Evolutionary conservation across 1,140 invertebrate species (phyloP).

Genomic region (Hestina assimilis): DNA sequence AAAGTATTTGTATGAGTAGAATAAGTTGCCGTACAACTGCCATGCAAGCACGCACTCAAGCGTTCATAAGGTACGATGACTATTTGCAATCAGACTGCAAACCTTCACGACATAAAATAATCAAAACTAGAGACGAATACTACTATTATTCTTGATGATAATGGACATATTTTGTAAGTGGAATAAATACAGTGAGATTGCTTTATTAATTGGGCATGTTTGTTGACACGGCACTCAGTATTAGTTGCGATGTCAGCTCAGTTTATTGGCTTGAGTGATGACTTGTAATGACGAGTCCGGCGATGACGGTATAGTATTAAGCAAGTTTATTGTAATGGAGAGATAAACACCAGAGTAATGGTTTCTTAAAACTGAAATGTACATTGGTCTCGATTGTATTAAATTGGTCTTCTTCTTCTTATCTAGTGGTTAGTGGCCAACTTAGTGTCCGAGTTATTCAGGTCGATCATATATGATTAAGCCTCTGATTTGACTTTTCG

Average conservation of each 20-base stretch:
- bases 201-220: conserved; percentile 22
- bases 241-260: conserved; percentile 22
- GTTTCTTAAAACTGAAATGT: neutral
- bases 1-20: too few relatives aligned
- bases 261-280: conserved; percentile 24
- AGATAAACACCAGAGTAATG: conserved; percentile 1
- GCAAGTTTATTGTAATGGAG: neutral
- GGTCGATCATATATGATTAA: too few relatives aligned
- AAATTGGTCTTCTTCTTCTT: too few relatives aligned
- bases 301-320: conserved; percentile 3
- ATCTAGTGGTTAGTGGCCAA: too few relatives aligned
- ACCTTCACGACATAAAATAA: neutral
- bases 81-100: too few relatives aligned
- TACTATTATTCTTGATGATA: conserved; percentile 5
- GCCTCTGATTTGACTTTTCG: too few relatives aligned
- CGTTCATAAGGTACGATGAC: too few relatives aligned
- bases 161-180: conserved; percentile 6
- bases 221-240: conserved; percentile 23
- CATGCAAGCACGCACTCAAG: too few relatives aligned
- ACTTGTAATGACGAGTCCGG: conserved; percentile 11
- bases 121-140: neutral
- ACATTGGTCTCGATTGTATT: neutral
- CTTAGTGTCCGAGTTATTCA: too few relatives aligned
- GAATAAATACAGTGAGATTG: conserved; percentile 27
- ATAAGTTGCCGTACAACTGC: too few relatives aligned